Evolutionary conservation across 2,113 vertebrate species (phyloP), one percentile per base, ranked within the genome.

Genomic region (Alethe castanea): DNA sequence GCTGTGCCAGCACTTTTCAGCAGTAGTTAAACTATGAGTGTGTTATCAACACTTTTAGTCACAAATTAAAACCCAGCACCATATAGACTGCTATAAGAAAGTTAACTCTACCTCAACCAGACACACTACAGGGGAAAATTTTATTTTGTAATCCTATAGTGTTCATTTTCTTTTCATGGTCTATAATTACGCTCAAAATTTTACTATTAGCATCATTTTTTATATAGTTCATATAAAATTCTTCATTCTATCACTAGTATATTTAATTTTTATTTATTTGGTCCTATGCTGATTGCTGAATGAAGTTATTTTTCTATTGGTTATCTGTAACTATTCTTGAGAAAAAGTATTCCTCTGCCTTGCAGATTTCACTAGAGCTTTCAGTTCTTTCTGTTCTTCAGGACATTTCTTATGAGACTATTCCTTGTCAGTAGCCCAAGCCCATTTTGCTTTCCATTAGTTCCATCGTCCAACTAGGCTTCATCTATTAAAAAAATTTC

Each of bases 71-170:
- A 24, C n/a, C 57, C n/a, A 40, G 16, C 40, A 56, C 29, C 29
- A 29, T 42, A 52, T 5, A 45, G 35, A 19, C 23, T 81, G 40
- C 19, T 65, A 14, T 54, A 19, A 36, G 17, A 50, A 81, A 38
- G 9, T 61, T 77, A 84, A 77, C 56, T 83, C 35, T 64, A 53
- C 18, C 14, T 71, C 44, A 66, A 10, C 36, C 56, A 85, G 23
- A 59, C 7, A 11, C 10, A 42, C 19, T 60, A n/a, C 11, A 47
- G 33, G 6, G 11, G 1, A 38, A 24, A 82, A 17, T n/a, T 13
- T 48, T 0, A 0, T 9, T 71, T 92, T 70, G 4, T 35, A 5
- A 81, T 29, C 7, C 10, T 52, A 6, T 8, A 47, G 2, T 26
- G 17, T n/a, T n/a, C 0, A 19, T 50, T 85, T 81, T 50, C 19